phyloP scores from a whole-genome alignment of 2,888 invertebrate genomes.

The Scaptodrosophila latifasciaeformis region DNA sequence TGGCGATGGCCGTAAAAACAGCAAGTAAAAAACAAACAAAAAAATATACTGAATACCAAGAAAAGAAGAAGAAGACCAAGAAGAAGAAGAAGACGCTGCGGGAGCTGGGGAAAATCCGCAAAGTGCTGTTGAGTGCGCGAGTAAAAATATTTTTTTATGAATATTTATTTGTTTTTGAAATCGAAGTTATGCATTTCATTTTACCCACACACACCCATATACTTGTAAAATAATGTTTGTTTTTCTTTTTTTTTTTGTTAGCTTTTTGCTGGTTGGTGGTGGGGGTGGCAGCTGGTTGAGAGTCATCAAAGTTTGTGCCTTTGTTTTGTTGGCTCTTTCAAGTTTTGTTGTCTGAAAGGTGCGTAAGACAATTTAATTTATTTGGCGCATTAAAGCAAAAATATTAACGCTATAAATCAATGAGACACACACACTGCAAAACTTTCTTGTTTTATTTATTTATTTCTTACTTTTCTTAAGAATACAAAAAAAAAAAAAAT shows the following conservation, averaged over 20 bases:
- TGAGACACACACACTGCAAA: conserved; percentile 15
- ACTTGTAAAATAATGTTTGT: too few relatives aligned
- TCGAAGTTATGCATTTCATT: conserved; percentile 62
- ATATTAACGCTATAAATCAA: conserved; percentile 65
- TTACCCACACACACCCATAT: not conserved
- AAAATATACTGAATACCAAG: too few relatives aligned
- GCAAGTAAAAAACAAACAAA: too few relatives aligned
- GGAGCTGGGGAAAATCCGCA: not conserved
- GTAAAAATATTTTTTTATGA: conserved; percentile 59
- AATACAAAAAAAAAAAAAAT: conserved; percentile 20
- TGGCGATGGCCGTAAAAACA: conserved; percentile 26
- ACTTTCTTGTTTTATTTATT: too few relatives aligned
- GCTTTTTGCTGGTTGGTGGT: conserved; percentile 16
- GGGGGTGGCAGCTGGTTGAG: not conserved
- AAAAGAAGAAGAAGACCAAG: too few relatives aligned
- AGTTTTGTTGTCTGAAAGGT: conserved; percentile 40
- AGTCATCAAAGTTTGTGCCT: conserved; percentile 51
- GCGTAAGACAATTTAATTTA: conserved; percentile 68
- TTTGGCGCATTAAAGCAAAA: conserved; percentile 66
- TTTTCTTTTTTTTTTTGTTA: not conserved
- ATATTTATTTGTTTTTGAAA: conserved; percentile 65
- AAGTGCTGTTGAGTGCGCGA: conserved; percentile 22
- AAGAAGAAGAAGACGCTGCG: conserved; percentile 27
- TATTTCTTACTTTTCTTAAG: not conserved
- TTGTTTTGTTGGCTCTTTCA: conserved; percentile 35